A percentile compares a stretch with the other conserved stretches of the same genome.
phyloP scores from a whole-genome alignment of 2,113 vertebrate genomes.

The Leucosticte australis region DNA sequence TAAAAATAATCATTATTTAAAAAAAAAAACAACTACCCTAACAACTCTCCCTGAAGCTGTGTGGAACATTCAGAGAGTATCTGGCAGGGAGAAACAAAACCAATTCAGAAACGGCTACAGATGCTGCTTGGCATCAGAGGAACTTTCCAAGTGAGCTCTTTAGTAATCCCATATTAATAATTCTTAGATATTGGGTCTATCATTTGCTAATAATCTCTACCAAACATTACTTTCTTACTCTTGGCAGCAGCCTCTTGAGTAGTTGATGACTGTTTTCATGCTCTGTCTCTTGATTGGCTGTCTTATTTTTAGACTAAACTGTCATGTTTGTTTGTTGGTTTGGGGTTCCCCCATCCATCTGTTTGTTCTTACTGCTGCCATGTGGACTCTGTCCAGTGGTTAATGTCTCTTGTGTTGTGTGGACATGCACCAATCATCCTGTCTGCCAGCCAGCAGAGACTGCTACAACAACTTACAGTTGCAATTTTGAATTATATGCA shows the following conservation, averaged over 20 bases:
- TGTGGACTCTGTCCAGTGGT: neutral
- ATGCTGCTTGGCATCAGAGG: neutral
- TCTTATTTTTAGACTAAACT: neutral
- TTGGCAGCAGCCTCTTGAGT: neutral
- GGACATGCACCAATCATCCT: neutral
- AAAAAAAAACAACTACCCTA: fast-evolving
- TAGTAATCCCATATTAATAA: neutral
- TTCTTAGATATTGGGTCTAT: neutral
- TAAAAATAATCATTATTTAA: neutral
- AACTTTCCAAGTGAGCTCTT: neutral
- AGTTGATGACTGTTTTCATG: neutral
- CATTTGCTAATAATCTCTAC: neutral
- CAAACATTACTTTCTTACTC: neutral
- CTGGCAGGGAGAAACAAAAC: neutral
- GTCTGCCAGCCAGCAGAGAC: neutral
- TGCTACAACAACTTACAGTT: neutral
- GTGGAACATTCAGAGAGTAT: neutral
- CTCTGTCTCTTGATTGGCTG: neutral
- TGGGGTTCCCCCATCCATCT: neutral
- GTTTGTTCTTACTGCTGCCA: neutral
- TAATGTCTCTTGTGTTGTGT: neutral
- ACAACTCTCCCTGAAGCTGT: neutral
- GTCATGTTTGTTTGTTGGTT: neutral
- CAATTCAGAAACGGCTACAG: neutral
- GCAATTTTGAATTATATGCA: neutral